Base-by-base conservation (phyloP, 2,888 invertebrate genomes). In the Schrankia costaestrigalis region DNA sequence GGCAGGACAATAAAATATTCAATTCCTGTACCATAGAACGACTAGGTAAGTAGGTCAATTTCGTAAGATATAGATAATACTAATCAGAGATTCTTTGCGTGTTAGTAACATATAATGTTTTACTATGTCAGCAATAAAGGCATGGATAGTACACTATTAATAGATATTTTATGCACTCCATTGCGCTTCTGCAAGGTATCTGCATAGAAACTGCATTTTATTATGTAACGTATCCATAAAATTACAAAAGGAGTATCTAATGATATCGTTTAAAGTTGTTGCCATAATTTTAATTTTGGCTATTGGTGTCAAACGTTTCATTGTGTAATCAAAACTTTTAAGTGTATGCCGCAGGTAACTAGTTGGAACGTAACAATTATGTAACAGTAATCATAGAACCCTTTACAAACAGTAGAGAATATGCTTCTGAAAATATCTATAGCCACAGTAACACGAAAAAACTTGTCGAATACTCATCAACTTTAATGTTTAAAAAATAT, bases 61-160 rank as follows among this genome's bases (percentile, higher is more conserved):
- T 61, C 69, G 60, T 61, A 70, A 75, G 38, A 40, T n/a, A n/a
- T n/a, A n/a, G n/a, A n/a, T n/a, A n/a, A 40, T 46, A 31, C 22
- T 27, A 36, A 49, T 69, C 58, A 65, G 44, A 63, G 71, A 79
- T 76, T 75, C 72, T 63, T 48, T 43, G 54, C 39, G 49, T 60
- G 56, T 78, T 76, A 68, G 73, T 56, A 65, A 68, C 52, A 44
- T 54, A 39, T 54, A 43, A 56, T 75, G 71, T 70, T 68, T 68
- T 65, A 63, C 61, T 63, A 56, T 60, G 46, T 46, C 56, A 55
- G 33, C 60, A 63, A 35, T 17, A 32, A 36, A 22, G 26, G 27
- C 11, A 23, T 33, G 51, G 49, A 44, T 47, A 48, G 48, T 34
- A 43, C 27, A 35, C 54, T 30, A 29, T 31, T 43, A 14, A 34